phyloP scores from a whole-genome alignment of 2,113 vertebrate species.

The Pampusana beccarii region DNA sequence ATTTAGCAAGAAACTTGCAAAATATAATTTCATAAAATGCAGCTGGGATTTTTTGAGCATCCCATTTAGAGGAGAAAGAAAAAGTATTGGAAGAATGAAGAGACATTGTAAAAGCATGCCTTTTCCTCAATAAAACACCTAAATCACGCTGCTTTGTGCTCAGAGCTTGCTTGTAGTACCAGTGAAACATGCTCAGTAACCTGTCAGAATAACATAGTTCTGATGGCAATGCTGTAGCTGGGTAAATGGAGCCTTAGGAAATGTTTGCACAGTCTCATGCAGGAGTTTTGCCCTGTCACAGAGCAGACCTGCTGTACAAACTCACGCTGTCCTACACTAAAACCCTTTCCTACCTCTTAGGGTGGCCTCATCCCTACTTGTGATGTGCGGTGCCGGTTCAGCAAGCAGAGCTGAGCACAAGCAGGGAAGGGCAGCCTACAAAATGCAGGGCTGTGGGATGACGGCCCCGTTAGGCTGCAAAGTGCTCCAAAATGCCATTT shows the following conservation, averaged over 20 bases:
- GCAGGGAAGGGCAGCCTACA: not conserved
- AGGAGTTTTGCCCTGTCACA: not conserved
- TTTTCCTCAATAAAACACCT: not conserved
- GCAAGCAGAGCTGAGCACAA: not conserved
- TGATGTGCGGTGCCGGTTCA: not conserved
- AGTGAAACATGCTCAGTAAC: not conserved
- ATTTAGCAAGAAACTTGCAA: not conserved
- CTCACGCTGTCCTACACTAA: accelerated
- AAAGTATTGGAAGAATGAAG: not conserved
- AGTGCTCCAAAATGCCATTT: not conserved
- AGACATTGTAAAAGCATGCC: not conserved
- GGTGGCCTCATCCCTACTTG: accelerated
- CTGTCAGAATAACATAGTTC: not conserved
- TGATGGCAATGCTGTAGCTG: not conserved
- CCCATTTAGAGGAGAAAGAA: not conserved
- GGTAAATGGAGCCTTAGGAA: not conserved
- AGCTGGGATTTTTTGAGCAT: not conserved
- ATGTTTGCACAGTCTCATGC: not conserved
- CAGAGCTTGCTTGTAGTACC: not conserved
- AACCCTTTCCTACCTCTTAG: not conserved
- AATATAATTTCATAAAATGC: not conserved
- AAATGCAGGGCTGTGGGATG: not conserved
- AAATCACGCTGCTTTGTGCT: not conserved
- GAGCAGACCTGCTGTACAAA: not conserved
- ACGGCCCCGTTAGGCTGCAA: no score